Conservation (phyloP, 2,113 vertebrate genomes). For the Thamnaconus septentrionalis region DNA sequence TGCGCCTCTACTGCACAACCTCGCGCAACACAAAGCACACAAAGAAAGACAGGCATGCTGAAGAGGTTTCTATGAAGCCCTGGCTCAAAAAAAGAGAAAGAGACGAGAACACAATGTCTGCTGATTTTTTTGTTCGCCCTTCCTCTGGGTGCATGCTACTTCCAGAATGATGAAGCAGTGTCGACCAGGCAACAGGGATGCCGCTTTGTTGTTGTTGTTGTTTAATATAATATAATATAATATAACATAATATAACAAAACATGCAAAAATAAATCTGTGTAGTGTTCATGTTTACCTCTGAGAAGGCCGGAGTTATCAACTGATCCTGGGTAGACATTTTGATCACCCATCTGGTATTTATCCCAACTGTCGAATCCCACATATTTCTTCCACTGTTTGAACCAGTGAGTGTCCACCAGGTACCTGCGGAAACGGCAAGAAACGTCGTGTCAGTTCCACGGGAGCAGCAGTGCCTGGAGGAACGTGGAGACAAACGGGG, state of each 20-base stretch:
- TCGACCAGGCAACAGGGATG: background rate
- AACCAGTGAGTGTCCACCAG: conserved; percentile 98
- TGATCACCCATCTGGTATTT: conserved; percentile 99
- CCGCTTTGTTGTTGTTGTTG: background rate
- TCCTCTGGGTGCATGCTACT: conserved; percentile 26
- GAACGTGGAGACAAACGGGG: too few species aligned
- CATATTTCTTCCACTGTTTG: conserved; percentile 99
- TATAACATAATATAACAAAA: too few species aligned
- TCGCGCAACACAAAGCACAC: conserved; percentile 20
- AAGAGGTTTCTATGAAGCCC: conserved; percentile 51
- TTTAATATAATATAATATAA: too few species aligned
- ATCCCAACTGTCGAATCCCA: conserved; percentile 99
- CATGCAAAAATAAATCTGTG: too few species aligned
- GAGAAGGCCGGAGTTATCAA: conserved; percentile 97
- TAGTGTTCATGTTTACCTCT: conserved; percentile 80
- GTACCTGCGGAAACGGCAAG: conserved; percentile 81
- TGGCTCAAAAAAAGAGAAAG: conserved; percentile 2
- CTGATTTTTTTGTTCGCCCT: conserved; percentile 25
- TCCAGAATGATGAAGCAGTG: conserved; percentile 40
- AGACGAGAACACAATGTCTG: conserved; percentile 29
- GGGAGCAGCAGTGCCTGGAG: too few species aligned
- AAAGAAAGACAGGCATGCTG: conserved; percentile 37
- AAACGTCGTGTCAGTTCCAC: background rate
- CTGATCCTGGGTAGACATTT: conserved; percentile 95
- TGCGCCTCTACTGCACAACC: conserved; percentile 3